These are phyloP conservation scores for Heptranchias perlo DNA, from an alignment of 2,113 vertebrate species.

Conservation along the genomic window DNA sequence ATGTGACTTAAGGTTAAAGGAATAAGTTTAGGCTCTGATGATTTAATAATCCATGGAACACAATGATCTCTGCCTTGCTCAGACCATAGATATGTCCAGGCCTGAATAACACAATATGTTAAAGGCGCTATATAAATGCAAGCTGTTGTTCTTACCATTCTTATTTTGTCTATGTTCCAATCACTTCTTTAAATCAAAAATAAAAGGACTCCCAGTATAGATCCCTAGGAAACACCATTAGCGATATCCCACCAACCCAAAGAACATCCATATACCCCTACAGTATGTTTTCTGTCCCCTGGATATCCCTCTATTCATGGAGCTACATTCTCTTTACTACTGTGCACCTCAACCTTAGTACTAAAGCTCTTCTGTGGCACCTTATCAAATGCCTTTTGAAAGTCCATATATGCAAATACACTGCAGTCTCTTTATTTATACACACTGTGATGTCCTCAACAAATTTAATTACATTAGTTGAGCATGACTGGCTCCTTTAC, in stretches of 20 bases:
- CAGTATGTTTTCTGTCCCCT: neutral
- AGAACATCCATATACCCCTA: neutral
- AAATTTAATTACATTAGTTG: neutral
- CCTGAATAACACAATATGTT: neutral
- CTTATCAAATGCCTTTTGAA: neutral
- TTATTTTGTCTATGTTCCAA: neutral
- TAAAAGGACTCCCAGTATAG: neutral
- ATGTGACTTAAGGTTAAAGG: neutral
- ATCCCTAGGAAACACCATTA: neutral
- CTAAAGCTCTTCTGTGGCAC: no score
- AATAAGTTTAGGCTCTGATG: neutral
- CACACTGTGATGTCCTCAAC: neutral
- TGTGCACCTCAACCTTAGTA: no score
- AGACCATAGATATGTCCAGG: neutral
- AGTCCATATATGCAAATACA: neutral
- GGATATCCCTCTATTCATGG: neutral
- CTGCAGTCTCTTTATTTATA: neutral
- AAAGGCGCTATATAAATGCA: neutral
- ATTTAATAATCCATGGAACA: neutral
- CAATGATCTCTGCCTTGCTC: no score
- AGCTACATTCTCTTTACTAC: neutral
- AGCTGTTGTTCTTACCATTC: neutral
- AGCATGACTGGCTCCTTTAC: neutral
- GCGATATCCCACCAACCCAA: neutral
- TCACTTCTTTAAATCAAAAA: neutral